Evolutionary conservation across 1,140 invertebrate genomes (phyloP), one percentile per base, ranked within the genome.

Genomic region (Idris sp.): DNA sequence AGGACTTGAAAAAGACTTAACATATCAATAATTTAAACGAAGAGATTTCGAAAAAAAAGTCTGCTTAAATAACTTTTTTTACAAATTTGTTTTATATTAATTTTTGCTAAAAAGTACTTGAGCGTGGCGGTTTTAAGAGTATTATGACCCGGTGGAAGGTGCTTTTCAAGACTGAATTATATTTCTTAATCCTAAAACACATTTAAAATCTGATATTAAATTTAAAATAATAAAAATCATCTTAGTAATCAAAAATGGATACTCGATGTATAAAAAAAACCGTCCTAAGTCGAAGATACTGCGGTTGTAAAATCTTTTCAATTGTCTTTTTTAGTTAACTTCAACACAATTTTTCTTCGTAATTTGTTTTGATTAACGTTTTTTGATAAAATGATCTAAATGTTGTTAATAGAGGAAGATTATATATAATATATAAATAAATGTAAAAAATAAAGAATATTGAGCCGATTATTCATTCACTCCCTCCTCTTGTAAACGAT

Each of bases 101-200:
- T n/a, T n/a, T n/a, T n/a, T n/a, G n/a, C 49, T 41, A 64, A 38
- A 64, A 73, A 44, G 53, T 64, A 56, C 51, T 51, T 46, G n/a
- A n/a, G n/a, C n/a, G n/a, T n/a, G n/a, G n/a, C n/a, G n/a, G n/a
- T n/a, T n/a, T n/a, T n/a, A 35, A 10, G 14, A 64, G 38, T 61
- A 59, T 69, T 64, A 73, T 31, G 9, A 43, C 28, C 49, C 44
- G 46, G 36, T 40, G 46, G 11, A 73, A 74, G 71, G 71, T 74
- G 71, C 59, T 77, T 73, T 74, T 74, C 43, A 77, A 77, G 75
- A 77, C 74, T 77, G 69, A 77, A 64, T 56, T 18, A 56, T 19
- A 40, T 73, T 59, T 73, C 11, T n/a, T 58, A 38, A 22, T 25
- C n/a, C n/a, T n/a, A n/a, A n/a, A n/a, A n/a, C n/a, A n/a, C n/a